Conservation (phyloP, 2,888 invertebrate species). For the Eucera pruinosa region DNA sequence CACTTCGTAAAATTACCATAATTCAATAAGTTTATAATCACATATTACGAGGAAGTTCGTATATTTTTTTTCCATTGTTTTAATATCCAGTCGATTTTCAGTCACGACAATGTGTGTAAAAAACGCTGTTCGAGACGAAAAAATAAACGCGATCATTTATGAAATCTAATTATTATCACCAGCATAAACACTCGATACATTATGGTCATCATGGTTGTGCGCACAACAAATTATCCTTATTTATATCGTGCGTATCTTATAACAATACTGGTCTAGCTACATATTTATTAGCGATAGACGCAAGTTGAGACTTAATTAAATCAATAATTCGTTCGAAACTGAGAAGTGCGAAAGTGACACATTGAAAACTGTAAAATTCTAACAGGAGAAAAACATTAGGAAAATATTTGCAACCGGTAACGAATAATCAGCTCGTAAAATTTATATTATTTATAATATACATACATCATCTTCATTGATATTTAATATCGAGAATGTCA, state of each 20-base stretch:
- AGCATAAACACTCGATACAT: slow-evolving; percentile 30
- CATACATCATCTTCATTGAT: slow-evolving; percentile 7
- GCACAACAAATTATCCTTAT: slow-evolving; percentile 42
- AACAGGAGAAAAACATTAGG: slow-evolving; percentile 64
- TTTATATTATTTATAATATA: slow-evolving; percentile 4
- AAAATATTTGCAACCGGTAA: slow-evolving; percentile 60
- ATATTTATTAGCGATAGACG: slow-evolving; percentile 24
- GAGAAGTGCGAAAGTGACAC: slow-evolving; percentile 53
- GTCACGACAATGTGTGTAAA: slow-evolving; percentile 48
- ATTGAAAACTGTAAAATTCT: slow-evolving; percentile 40
- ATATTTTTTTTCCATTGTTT: background rate
- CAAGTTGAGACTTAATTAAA: slow-evolving; percentile 13
- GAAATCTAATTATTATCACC: slow-evolving; percentile 58
- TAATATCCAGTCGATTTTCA: slow-evolving; percentile 47
- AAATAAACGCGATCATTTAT: slow-evolving; percentile 62
- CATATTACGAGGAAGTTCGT: slow-evolving; percentile 50
- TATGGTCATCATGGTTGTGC: slow-evolving; percentile 50
- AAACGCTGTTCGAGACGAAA: slow-evolving; percentile 51
- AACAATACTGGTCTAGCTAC: slow-evolving; percentile 53
- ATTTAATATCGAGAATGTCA: slow-evolving; percentile 17
- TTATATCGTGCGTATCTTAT: slow-evolving; percentile 44
- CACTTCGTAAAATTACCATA: slow-evolving; percentile 61
- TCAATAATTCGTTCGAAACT: slow-evolving; percentile 20
- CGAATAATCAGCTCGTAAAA: slow-evolving; percentile 6
- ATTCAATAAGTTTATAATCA: slow-evolving; percentile 44